A percentile compares a stretch with the other conserved stretches of the same genome.
These are phyloP conservation scores for Holacanthus passer DNA, from an alignment of 2,113 vertebrate species.

Conservation along the genomic window DNA sequence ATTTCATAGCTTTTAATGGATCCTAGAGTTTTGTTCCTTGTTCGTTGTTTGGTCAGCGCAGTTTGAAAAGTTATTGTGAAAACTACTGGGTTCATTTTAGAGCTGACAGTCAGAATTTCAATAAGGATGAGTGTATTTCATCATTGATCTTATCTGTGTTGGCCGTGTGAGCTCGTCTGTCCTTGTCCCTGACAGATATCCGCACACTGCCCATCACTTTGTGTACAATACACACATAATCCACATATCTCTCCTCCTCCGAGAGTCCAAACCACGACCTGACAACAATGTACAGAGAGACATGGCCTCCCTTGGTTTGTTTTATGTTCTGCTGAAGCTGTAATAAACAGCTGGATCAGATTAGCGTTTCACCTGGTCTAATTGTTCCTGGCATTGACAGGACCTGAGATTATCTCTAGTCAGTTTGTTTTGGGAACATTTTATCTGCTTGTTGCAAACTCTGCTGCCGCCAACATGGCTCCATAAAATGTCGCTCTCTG, in stretches of 20 bases:
- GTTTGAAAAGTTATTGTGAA: slow-evolving; percentile 43
- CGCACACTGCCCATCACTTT: slow-evolving; percentile 6
- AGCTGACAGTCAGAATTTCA: slow-evolving; percentile 25
- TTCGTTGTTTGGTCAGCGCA: slow-evolving; percentile 17
- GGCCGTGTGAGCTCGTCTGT: slow-evolving; percentile 32
- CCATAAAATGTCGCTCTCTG: slow-evolving; percentile 3
- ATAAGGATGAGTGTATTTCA: slow-evolving; percentile 26
- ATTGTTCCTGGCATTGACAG: slow-evolving; percentile 42
- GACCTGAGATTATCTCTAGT: slow-evolving; percentile 47
- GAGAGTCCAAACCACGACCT: slow-evolving; percentile 10
- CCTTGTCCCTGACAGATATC: slow-evolving; percentile 44
- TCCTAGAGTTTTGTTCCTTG: not conserved
- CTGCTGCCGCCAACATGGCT: slow-evolving; percentile 35
- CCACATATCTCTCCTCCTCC: not conserved
- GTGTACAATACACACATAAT: slow-evolving; percentile 2
- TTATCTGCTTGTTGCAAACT: slow-evolving; percentile 56
- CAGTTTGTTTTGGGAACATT: slow-evolving; percentile 66
- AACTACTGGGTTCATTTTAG: slow-evolving; percentile 25
- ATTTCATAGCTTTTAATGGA: slow-evolving; percentile 26
- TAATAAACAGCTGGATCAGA: slow-evolving; percentile 46
- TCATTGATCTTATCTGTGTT: slow-evolving; percentile 24
- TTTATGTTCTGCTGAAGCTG: slow-evolving; percentile 19
- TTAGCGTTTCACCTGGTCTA: slow-evolving; percentile 55
- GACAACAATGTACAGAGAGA: not conserved
- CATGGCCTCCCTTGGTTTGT: slow-evolving; percentile 29